Percentiles rank a stretch among this genome's conserved stretches.
Evolutionary conservation across 2,797 vertebrate genomes (phyloP).

Genomic region (Enteromius thamalakanensis): DNA sequence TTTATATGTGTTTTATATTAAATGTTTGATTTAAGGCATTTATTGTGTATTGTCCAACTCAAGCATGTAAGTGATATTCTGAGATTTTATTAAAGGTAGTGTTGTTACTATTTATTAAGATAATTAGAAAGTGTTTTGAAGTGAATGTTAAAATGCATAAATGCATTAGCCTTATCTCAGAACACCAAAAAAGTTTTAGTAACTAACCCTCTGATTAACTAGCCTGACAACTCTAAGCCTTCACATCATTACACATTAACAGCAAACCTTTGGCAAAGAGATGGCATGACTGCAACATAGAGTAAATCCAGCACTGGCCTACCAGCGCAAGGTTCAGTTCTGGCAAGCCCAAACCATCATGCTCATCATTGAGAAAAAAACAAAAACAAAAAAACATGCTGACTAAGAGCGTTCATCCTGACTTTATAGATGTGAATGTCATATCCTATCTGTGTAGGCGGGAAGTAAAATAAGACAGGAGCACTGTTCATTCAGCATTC

Average conservation of each 20-base stretch:
- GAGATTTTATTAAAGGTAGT: neutral
- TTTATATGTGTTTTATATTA: too few relatives aligned
- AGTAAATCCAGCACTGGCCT: neutral
- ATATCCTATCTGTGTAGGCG: neutral
- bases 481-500: slow-evolving; percentile 1
- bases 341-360: neutral
- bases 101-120: neutral
- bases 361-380: neutral
- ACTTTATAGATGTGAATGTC: slow-evolving; percentile 10
- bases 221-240: neutral
- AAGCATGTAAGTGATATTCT: neutral
- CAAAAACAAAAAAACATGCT: neutral
- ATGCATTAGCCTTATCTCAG: neutral
- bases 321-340: neutral
- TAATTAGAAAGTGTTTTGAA: neutral
- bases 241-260: neutral
- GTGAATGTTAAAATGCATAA: neutral
- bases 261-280: neutral
- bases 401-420: neutral
- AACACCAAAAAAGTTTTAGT: neutral
- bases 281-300: neutral
- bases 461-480: slow-evolving; percentile 11
- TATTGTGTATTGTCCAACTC: neutral
- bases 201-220: neutral
- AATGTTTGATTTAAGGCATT: neutral